phyloP scores from a whole-genome alignment of 1,140 invertebrate species.

The Helicoverpa zea region DNA sequence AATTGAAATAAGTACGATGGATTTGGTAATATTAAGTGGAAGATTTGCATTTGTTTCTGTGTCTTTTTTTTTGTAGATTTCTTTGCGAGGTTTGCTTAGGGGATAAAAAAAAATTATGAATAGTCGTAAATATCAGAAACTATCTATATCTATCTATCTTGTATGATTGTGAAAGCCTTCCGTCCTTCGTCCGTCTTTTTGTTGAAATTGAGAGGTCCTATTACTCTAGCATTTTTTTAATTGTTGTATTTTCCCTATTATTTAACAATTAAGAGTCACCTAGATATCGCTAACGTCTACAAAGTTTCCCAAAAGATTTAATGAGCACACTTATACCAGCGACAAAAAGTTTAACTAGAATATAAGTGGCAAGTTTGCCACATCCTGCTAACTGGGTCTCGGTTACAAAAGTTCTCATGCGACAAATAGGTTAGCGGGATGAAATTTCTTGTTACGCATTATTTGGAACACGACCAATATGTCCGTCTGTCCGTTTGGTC shows the following conservation, averaged over 20 bases:
- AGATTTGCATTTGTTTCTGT: background rate
- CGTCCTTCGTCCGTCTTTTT: no score
- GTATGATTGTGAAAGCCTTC: no score
- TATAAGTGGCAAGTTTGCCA: background rate
- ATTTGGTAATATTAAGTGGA: background rate
- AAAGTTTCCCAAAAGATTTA: no score
- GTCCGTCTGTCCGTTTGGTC: background rate
- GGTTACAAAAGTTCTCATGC: conserved; percentile 29
- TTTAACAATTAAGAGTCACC: no score
- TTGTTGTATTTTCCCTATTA: no score
- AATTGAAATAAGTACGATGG: background rate
- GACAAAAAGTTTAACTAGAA: background rate
- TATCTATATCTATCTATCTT: no score
- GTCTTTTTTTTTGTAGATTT: background rate
- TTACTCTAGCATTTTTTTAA: no score
- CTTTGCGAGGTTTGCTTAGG: background rate
- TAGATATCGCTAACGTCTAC: no score
- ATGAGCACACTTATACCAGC: no score
- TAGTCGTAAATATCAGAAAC: no score
- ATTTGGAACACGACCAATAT: conserved; percentile 21
- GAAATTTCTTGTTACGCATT: conserved; percentile 24
- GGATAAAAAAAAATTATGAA: no score
- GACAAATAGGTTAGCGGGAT: conserved; percentile 17
- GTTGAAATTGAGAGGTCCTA: no score
- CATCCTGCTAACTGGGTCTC: conserved; percentile 21